Evolutionary conservation across 2,113 vertebrate species (phyloP), one percentile per base, ranked within the genome.

Genomic region (Sceloporus undulatus): DNA sequence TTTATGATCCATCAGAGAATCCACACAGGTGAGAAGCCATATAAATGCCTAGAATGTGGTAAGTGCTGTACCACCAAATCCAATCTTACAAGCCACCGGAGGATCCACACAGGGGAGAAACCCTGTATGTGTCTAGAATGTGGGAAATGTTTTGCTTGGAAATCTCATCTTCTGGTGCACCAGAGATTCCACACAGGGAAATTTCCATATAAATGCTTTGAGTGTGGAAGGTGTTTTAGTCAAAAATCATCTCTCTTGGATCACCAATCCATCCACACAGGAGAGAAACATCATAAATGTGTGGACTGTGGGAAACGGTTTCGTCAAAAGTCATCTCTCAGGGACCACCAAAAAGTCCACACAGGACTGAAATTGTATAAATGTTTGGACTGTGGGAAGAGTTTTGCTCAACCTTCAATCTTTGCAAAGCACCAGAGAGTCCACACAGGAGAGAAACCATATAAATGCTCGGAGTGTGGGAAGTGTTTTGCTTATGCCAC

Each of bases 11-110:
- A 75, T 40, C 84, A 83, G 34, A 85, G 90, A 65, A 76, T 48
- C n/a, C 91, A 89, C 1, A 80, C 79, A 9, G 79, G 79, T 5
- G 79, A 80, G 79, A 80, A 62, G 34, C 29, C 79, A 2, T 80
- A 80, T 21, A 62, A 34, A 34, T 80, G 79, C 1, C 21, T 38
- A 52, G 54, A 80, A 29, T 82, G 79, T 66, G 79, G 79, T n/a
- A 82, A 82, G 21, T 40, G 59, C 40, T 82, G 62, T 40, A 29
- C 11, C 23, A n/a, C 19, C 1, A 38, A 65, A 2, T 94, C 92
- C 83, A 85, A 91, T 38, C 90, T 93, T 56, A 93, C 84, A 27
- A 90, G 85, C 73, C 93, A 94, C 16, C 90, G 90, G 70, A 77
- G 75, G 13, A 27, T 19, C 75, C 75, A 52, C 42, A 52, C 42